Conservation (phyloP, 2,797 vertebrate species). For the Myotis findleyi region DNA sequence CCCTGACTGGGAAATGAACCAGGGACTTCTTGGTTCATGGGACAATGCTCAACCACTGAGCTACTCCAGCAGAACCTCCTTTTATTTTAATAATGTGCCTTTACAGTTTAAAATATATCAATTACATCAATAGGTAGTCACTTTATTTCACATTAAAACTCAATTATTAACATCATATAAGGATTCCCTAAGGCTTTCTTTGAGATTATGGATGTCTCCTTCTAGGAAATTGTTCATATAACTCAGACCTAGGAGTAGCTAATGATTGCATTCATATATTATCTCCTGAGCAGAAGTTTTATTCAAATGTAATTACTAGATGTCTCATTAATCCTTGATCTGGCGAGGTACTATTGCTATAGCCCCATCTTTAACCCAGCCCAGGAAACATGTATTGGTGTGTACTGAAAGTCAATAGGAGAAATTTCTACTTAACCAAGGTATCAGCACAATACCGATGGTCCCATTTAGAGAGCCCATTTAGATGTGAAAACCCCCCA, state of each 20-base stretch:
- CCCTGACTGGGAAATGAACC: too few relatives aligned
- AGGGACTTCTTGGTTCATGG: too few relatives aligned
- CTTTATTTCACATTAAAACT: conserved; percentile 22
- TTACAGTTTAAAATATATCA: not conserved
- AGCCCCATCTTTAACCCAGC: not conserved
- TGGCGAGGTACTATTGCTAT: not conserved
- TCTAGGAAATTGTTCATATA: not conserved
- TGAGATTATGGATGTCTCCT: not conserved
- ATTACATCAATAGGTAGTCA: not conserved
- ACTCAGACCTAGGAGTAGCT: not conserved
- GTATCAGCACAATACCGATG: not conserved
- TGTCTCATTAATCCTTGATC: not conserved
- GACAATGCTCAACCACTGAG: too few relatives aligned
- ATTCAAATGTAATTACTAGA: not conserved
- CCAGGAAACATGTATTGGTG: not conserved
- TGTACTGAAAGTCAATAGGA: not conserved
- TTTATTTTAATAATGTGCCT: not conserved
- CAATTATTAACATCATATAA: not conserved
- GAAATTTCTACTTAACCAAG: not conserved
- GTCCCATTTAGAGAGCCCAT: not conserved
- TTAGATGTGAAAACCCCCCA: not conserved
- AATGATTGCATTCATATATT: not conserved
- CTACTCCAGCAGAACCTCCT: not conserved
- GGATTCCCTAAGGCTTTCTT: not conserved
- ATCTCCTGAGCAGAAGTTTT: not conserved